Evolutionary conservation across 2,888 invertebrate species (phyloP), one percentile per base, ranked within the genome.

Genomic region (Hirtodrosophila histrioides): DNA sequence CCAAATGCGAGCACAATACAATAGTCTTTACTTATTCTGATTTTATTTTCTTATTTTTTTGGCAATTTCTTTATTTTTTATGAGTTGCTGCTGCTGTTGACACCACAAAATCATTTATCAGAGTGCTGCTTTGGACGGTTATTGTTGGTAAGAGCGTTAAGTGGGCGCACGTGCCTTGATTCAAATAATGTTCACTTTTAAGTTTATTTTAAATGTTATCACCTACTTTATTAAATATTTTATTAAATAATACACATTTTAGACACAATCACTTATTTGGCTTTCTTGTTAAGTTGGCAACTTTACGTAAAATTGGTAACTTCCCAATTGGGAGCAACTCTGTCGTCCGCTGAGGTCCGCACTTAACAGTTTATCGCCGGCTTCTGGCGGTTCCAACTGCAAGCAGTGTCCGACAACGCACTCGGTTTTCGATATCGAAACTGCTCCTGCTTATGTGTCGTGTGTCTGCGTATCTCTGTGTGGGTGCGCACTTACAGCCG

Each of bases 301-400:
- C 6, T 49, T 8, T 55, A 11, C 44, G 50, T 36, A 3, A 41
- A 45, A 23, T n/a, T 46, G 33, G n/a, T 31, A 7, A 0, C 2
- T n/a, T 24, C 17, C 41, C 0, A 6, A 4, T 17, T 46, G 3
- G 10, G 7, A 5, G 0, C 9, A 4, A 31, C 1, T 50, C 10
- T n/a, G 39, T 56, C 78, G 73, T 10, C 45, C 49, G 36, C 40
- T 31, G 7, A 37, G 61, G 68, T 69, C 65, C 54, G 64, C 69
- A 76, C 69, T 44, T 45, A 48, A 69, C 78, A 64, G 69, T 71
- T 78, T 71, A 74, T 67, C 69, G 65, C 78, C 81, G 82, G 74
- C 74, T 76, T 81, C 76, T 84, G 71, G 36, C 48, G 48, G 31
- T 50, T 51, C 17, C 46, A 63, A 41, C 46, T 44, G 31, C 31